Percentiles rank a stretch among this genome's conserved stretches.
Conservation (phyloP, 2,797 vertebrate genomes). For the Ceyx erithaca region DNA sequence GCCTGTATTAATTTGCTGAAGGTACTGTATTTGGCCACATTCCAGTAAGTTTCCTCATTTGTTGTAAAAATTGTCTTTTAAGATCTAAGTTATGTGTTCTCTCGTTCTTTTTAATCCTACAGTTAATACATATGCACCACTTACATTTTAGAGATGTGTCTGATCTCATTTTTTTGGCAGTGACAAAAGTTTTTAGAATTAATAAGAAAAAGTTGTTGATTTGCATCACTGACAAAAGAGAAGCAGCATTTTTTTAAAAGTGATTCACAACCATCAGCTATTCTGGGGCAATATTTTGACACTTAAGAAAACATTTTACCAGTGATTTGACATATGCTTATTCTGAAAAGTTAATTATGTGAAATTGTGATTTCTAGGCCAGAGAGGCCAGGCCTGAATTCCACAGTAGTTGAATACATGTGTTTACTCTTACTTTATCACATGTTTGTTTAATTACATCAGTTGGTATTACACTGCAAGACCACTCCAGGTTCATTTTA, state of each 20-base stretch:
- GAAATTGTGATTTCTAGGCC: conserved; percentile 4
- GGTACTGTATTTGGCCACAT: not conserved
- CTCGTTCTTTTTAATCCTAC: not conserved
- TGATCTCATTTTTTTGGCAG: not conserved
- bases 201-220: not conserved
- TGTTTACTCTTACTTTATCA: conserved; percentile 28
- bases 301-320: not conserved
- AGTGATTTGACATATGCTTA: not conserved
- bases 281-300: not conserved
- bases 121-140: not conserved
- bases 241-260: not conserved
- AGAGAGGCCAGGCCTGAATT: not conserved
- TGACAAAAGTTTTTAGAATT: not conserved
- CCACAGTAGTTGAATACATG: not conserved
- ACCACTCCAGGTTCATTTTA: conserved; percentile 4
- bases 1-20: not conserved
- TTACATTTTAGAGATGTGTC: not conserved
- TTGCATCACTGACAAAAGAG: not conserved
- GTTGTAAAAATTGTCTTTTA: not conserved
- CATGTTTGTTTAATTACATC: conserved; percentile 37
- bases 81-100: not conserved
- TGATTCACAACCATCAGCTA: not conserved
- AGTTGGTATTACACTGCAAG: conserved; percentile 11
- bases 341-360: not conserved
- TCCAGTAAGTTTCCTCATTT: not conserved